phyloP scores from a whole-genome alignment of 2,113 vertebrate genomes.

The Toxostoma redivivum region DNA sequence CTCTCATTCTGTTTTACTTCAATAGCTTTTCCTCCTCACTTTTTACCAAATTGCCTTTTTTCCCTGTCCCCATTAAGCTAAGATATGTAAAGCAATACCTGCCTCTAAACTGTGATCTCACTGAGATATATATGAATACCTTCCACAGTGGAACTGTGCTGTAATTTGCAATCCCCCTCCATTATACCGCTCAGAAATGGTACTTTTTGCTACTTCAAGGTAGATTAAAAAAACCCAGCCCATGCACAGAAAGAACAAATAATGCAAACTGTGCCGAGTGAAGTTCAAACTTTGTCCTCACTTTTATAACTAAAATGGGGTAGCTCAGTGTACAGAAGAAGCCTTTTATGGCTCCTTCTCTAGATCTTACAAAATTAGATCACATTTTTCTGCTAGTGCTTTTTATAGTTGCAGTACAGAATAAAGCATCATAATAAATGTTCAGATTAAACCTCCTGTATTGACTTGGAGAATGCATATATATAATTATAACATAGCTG shows the following conservation, averaged over 20 bases:
- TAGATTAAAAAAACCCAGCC: not conserved
- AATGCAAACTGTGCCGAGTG: not conserved
- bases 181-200: not conserved
- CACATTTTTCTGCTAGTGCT: not conserved
- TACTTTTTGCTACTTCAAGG: not conserved
- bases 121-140: not conserved
- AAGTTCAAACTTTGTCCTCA: not conserved
- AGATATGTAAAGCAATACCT: not conserved
- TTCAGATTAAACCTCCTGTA: not conserved
- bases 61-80: fast-evolving
- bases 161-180: not conserved
- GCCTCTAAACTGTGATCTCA: not conserved
- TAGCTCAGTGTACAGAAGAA: not conserved
- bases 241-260: not conserved
- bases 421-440: not conserved
- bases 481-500: not conserved
- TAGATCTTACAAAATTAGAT: not conserved
- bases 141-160: not conserved
- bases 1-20: not conserved
- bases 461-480: not conserved
- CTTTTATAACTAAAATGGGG: not conserved
- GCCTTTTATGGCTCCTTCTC: not conserved
- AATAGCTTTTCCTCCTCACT: not conserved
- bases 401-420: not conserved
- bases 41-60: not conserved